These are phyloP conservation scores for Chrysolina haemoptera DNA, from an alignment of 2,888 invertebrate genomes.

Conservation along the genomic window DNA sequence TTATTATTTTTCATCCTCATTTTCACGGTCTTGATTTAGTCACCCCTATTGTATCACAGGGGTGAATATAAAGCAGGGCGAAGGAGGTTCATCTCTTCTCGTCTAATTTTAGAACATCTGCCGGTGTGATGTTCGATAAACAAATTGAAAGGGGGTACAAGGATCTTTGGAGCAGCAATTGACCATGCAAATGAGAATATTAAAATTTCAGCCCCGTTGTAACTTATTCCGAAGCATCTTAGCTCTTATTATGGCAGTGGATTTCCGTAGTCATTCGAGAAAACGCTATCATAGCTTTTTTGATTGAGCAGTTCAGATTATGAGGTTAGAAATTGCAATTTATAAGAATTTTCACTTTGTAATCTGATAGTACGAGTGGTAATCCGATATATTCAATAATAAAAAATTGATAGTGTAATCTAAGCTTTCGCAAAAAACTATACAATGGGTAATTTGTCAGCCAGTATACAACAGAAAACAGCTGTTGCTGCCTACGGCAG, in stretches of 20 bases:
- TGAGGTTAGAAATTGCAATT: too few species aligned
- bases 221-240: constrained; percentile 6
- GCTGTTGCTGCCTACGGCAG: too few species aligned
- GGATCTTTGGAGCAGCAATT: constrained; percentile 21
- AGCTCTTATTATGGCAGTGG: background rate
- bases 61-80: constrained; percentile 23
- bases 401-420: too few species aligned
- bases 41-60: constrained; percentile 24
- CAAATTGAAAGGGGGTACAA: constrained; percentile 24
- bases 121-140: constrained; percentile 28
- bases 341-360: too few species aligned
- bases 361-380: too few species aligned
- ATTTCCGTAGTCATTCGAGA: background rate
- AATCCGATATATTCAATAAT: too few species aligned
- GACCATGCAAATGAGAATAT: constrained; percentile 31
- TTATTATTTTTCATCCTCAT: constrained; percentile 30
- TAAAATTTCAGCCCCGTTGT: constrained; percentile 22
- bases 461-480: too few species aligned
- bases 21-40: constrained; percentile 24
- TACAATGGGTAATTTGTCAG: too few species aligned
- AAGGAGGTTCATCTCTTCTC: constrained; percentile 23
- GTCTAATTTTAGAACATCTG: constrained; percentile 28
- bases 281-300: too few species aligned
- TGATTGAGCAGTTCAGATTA: too few species aligned
- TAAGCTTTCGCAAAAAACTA: too few species aligned